Evolutionary conservation across 2,797 vertebrate species (phyloP), one percentile per base, ranked within the genome.

Genomic region (Sebastes aleutianus): DNA sequence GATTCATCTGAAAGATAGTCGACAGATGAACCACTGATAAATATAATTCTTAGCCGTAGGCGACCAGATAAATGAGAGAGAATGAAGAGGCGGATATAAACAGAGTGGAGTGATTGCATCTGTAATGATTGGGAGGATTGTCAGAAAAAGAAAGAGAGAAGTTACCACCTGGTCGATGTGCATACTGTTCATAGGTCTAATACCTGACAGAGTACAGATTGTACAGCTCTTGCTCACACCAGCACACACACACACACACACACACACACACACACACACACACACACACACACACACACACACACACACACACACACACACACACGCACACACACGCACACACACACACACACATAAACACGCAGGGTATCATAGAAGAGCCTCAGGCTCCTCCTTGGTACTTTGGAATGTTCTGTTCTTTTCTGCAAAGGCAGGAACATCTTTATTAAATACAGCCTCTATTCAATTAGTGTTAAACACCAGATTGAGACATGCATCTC

Each of bases 371-470:
- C 20, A 27, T 1, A 36, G 34, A 22, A 69, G 20, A 36, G 72
- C 82, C 74, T 78, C 8, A 0, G 78, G 83, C 32, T 8, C 13
- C 27, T 69, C 18, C 34, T 13, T 14, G 31, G 27, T 69, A n/a
- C 84, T 74, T 18, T 26, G 74, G 81, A 83, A 89, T 82, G 81
- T 88, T 84, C 78, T 76, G 78, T 88, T 83, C 83, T 71, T 76
- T 85, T 73, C 57, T 66, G 39, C 61, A 16, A 67, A 66, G 56
- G 53, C 34, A 32, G 68, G 36, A 76, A 67, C 54, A 50, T 79
- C 43, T 83, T 76, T 74, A 78, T 79, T 81, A 73, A 82, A 70
- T 63, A 59, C 82, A 66, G 73, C 43, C 32, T 70, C 32, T 54
- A 59, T 80, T 82, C 24, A 70, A 58, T 79, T 80, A 69, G 32